Conservation (phyloP, 2,888 invertebrate species). For the Unio pictorum region DNA sequence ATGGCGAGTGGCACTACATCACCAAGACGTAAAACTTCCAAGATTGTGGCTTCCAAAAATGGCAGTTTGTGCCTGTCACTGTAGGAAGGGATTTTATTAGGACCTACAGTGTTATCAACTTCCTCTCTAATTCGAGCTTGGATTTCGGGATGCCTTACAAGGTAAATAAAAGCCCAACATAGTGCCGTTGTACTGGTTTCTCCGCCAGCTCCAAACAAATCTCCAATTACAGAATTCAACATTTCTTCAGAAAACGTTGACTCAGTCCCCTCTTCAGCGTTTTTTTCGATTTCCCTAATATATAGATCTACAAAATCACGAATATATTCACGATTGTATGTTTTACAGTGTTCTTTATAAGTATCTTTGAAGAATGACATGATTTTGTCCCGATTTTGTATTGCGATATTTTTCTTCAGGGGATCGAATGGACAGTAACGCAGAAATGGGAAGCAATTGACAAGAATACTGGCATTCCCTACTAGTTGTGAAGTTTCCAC, state of each 20-base stretch:
- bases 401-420: constrained; percentile 17
- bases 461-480: constrained; percentile 21
- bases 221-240: constrained; percentile 23
- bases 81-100: constrained; percentile 21
- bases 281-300: constrained; percentile 18
- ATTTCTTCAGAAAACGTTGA: constrained; percentile 23
- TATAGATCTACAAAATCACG: constrained; percentile 44
- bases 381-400: constrained; percentile 10
- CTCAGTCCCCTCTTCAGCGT: background rate
- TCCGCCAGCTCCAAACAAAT: constrained; percentile 55
- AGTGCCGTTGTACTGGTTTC: constrained; percentile 89
- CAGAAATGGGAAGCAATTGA: constrained; percentile 27
- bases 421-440: constrained; percentile 38
- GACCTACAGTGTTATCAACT: constrained; percentile 63
- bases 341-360: constrained; percentile 17
- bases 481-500: constrained; percentile 31
- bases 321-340: constrained; percentile 24
- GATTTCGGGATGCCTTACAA: constrained; percentile 83
- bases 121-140: constrained; percentile 34
- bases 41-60: constrained; percentile 53
- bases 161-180: constrained; percentile 85
- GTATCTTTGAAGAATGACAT: constrained; percentile 11
- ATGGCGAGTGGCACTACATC: constrained; percentile 46
- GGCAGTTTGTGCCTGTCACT: constrained; percentile 34
- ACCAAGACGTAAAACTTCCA: constrained; percentile 48